Base-by-base conservation (phyloP, 2,888 invertebrate genomes). In the Mythimna pallens region DNA sequence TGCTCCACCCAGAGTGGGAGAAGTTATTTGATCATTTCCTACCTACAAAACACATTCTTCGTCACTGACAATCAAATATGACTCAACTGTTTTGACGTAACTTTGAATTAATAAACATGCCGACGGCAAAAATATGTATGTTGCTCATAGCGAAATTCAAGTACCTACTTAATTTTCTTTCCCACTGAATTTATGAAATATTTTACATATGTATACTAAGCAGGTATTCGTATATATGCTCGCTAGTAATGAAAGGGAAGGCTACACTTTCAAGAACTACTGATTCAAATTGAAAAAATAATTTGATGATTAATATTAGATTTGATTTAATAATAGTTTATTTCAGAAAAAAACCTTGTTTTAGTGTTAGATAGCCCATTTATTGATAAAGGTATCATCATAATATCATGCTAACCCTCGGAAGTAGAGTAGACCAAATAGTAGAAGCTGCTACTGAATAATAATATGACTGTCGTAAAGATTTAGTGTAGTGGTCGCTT, bases 141-240 rank as follows among this genome's bases (percentile, higher is more conserved):
- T 22, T 47, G 47, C n/a, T 47, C 36, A 73, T 20, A 36, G 47
- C 30, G 20, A 50, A 76, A 76, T 65, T 65, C 36, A 57, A 76
- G 65, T 25, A 34, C 12, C 22, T 40, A 50, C 20, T 76, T 76
- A 50, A 55, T 55, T 65, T 73, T 30, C 22, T 22, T 50, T 6
- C 6, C 10, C 5, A 55, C 30, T 30, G 67, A 73, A 65, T 65
- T 72, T 65, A 47, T 65, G 43, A 72, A 72, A 47, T 72, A 47
- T 47, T 72, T 75, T 70, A 54, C 54, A 43, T 43, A 54, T 2
- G 54, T 70, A n/a, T 43, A 50, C 20, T 25, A 10, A 14, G 40
- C 30, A 52, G 3, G 5, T 30, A 40, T 64, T 72, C 34, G 3
- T n/a, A 43, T 14, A 43, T 14, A 36, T 17, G 14, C 63, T 43